Base-by-base conservation (phyloP, 2,888 invertebrate genomes). In the Pheosia tremula region DNA sequence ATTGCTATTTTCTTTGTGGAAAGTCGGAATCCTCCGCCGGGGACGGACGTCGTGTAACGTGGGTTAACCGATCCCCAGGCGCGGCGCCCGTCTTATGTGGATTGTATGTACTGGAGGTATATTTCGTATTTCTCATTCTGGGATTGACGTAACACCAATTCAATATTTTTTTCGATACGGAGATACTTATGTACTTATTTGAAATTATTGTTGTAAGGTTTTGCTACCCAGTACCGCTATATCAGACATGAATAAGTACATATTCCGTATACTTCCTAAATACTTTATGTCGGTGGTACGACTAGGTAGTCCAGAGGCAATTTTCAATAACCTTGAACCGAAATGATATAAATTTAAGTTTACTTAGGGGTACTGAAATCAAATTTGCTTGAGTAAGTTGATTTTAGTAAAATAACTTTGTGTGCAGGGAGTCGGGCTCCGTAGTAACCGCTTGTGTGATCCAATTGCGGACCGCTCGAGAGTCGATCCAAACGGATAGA, bases 1-100 rank as follows among this genome's bases (percentile, higher is more conserved):
- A 93, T 93, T 93, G 93, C 85, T 88, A 91, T 92, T 93, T 93
- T 92, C 92, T 92, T 91, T 92, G 91, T 91, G 84, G 89, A 91
- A 90, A 90, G 86, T 89, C 87, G 88, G 87, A 84, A 82, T 86
- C 83, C 81, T 88, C 89, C 87, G 80, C 68, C 80, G 88, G 89
- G 90, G 81, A 83, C 83, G 83, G 78, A 82, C 82, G 82, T 79
- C 84, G 80, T 81, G 87, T 87, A 87, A 87, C 89, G 87, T 81
- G 90, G 91, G 90, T 87, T 90, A 93, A 93, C 91, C 88, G 90
- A 84, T 93, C 92, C 93, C 93, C 78, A 81, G 91, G 84, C 88
- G 81, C 81, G 76, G 4, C 43, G 43, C 78, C 80, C 82, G 84
- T 78, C 88, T 86, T 87, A 85, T 85, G 85, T 85, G 87, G 84